Base-by-base conservation (phyloP, 2,888 invertebrate species). In the Operophtera brumata region DNA sequence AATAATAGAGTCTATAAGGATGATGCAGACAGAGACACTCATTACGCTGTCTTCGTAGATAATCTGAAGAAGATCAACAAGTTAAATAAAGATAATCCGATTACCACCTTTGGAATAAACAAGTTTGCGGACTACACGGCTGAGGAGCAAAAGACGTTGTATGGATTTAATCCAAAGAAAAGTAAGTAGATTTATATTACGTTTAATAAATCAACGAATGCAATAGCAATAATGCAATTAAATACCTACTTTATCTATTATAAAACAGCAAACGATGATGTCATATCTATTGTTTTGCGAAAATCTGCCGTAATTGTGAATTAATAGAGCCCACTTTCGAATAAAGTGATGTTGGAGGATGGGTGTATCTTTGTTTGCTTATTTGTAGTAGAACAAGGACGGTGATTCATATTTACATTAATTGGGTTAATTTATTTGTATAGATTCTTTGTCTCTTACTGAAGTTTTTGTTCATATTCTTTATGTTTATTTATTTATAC, bases 111-210 rank as follows among this genome's bases (percentile, higher is more conserved):
- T 47, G 77, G 63, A 14, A 69, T 80, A 20, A 80, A 78, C 30
- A 56, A 73, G 49, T 76, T 77, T 8, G 66, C 82, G 6, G 82
- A 81, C 62, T 73, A 71, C 30, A 77, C 79, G 0, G 55, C 61
- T 0, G 70, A 74, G 3, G 73, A 78, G 40, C 45, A 42, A 2
- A 51, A 62, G 36, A 3, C n/a, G 1, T 60, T 72, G 64, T 45
- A 30, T 28, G 73, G 75, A 54, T 28, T 40, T n/a, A 2, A 9
- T 7, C 3, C 30, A 7, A 30, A 30, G 7, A 7, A 9, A 30
- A 2, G 30, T 30, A 8, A 30, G 30, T 30, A 30, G 7, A 7
- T 7, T 7, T 30, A 7, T 30, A 30, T 1, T 30, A n/a, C 9
- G 8, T 30, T 30, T 9, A 30, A 10, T 8, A 30, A 30, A n/a